Conservation (phyloP, 2,797 vertebrate genomes). For the Acanthis flammea region DNA sequence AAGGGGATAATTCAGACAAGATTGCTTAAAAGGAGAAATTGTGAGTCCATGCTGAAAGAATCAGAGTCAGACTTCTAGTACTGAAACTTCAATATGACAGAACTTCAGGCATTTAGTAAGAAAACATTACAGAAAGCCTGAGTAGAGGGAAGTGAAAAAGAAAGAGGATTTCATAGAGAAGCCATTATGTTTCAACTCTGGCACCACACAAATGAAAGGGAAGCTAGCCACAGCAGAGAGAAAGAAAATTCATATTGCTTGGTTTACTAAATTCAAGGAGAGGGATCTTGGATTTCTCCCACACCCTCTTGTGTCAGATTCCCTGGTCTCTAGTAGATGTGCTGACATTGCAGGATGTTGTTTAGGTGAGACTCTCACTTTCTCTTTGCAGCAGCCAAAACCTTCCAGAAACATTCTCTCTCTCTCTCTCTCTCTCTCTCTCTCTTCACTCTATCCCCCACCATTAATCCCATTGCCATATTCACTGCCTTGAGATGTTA, state of each 20-base stretch:
- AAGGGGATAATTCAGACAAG: not conserved
- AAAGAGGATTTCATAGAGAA: not conserved
- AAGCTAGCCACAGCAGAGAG: not conserved
- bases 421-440: not conserved
- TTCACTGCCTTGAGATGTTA: not conserved
- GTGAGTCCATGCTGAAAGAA: not conserved
- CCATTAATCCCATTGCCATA: not conserved
- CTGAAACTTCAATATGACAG: not conserved
- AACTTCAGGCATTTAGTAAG: not conserved
- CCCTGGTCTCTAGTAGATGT: not conserved
- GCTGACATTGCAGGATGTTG: not conserved
- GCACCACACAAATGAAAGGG: not conserved
- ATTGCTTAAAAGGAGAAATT: not conserved
- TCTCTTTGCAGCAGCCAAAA: not conserved
- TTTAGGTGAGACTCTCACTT: not conserved
- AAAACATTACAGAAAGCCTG: not conserved
- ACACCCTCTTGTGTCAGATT: not conserved
- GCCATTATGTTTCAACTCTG: not conserved
- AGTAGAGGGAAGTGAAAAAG: not conserved
- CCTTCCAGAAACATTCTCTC: not conserved
- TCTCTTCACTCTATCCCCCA: too few species aligned
- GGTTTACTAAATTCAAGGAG: not conserved
- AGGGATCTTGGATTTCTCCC: not conserved
- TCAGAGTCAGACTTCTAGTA: not conserved
- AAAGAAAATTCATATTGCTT: not conserved